Evolutionary conservation across 1,140 invertebrate species (phyloP).

Genomic region (Cydia pomonella): DNA sequence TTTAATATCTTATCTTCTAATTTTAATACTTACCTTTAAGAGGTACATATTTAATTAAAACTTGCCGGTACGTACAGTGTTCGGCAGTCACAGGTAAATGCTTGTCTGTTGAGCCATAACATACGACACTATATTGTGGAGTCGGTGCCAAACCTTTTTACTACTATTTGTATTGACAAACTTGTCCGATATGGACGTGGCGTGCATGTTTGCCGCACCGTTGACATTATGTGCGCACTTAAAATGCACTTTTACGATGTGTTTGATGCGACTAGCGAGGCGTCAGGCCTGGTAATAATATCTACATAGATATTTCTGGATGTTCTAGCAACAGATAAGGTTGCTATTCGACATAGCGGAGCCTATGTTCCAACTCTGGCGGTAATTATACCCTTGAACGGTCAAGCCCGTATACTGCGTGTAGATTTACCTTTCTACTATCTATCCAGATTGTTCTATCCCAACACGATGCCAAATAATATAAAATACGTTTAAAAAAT

Average conservation of each 20-base stretch:
- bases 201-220: conserved; percentile 3
- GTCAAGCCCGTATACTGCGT: neutral
- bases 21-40: too few relatives aligned
- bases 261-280: conserved; percentile 1
- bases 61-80: too few relatives aligned
- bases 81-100: neutral
- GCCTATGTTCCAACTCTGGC: neutral
- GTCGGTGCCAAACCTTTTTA: neutral
- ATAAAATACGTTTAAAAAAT: too few relatives aligned
- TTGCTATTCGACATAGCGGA: neutral
- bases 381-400: neutral
- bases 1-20: too few relatives aligned
- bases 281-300: conserved; percentile 6
- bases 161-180: neutral
- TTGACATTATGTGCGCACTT: conserved; percentile 16
- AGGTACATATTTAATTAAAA: too few relatives aligned
- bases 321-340: too few relatives aligned
- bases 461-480: neutral
- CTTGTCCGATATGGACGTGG: neutral
- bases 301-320: neutral
- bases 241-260: conserved; percentile 17
- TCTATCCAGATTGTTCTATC: neutral
- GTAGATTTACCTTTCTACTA: neutral
- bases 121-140: neutral
- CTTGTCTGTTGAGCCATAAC: neutral